Evolutionary conservation across 2,888 invertebrate species (phyloP), one percentile per base, ranked within the genome.

Genomic region (Sphaerophoria rueppellii): DNA sequence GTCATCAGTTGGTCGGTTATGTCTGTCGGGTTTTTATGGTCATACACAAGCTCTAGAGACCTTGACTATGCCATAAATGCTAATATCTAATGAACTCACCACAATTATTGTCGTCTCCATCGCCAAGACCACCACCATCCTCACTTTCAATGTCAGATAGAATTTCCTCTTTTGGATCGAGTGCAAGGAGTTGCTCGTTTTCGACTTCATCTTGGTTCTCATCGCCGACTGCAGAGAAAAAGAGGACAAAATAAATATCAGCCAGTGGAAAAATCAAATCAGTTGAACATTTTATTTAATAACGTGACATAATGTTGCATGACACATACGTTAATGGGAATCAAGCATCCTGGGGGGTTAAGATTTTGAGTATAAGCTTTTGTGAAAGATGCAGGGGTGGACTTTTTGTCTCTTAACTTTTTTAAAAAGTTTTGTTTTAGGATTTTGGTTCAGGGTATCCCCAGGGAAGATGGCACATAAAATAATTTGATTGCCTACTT

Each of bases 101-200:
- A 61, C 69, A 81, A 65, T 81, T 76, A 48, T 77, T 76, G 7
- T 85, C 85, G 40, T 61, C 72, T 37, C 63, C 85, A 37, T 54
- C 11, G 32, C 58, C 82, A 32, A 50, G 63, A 4, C 75, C 85
- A 37, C 40, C 61, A 37, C 50, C 81, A 12, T 46, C 24, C n/a
- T 77, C 85, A 58, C 81, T 80, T 7, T 85, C 85, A 46, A 81
- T 60, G 34, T 85, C 85, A 12, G 85, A 81, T 11, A 77, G 46
- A 35, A 85, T 70, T 77, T 85, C 85, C 63, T 85, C 85, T 34
- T 85, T 85, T 35, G 85, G 81, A 76, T 85, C 85, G 52, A 85
- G 61, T 37, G 70, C 16, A 24, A 69, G 50, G 9, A 85, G 48
- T 40, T 11, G 48, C 34, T 48, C 52, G 57, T 58, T 16, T 9